Conservation (phyloP, 2,888 invertebrate genomes). For the Chromoteleia sp. region DNA sequence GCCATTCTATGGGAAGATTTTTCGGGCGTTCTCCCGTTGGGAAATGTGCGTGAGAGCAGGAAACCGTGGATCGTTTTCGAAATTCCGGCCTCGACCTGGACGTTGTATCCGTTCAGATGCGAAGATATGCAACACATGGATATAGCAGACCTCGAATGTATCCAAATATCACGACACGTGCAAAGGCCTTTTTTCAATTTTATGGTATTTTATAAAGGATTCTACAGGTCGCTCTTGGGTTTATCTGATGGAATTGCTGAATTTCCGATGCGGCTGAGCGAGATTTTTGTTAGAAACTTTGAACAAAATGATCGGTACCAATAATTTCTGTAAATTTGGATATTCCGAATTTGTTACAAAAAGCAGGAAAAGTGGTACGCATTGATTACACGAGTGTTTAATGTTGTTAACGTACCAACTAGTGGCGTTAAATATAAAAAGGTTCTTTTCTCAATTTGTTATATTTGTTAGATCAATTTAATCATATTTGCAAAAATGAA, state of each 20-base stretch:
- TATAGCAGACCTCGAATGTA: constrained; percentile 27
- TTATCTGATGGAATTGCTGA: constrained; percentile 10
- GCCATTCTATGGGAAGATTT: constrained; percentile 80
- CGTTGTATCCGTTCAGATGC: constrained; percentile 48
- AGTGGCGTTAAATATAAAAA: too few species aligned
- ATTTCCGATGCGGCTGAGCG: constrained; percentile 17
- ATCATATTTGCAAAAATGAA: too few species aligned
- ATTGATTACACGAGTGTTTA: too few species aligned
- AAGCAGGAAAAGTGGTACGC: too few species aligned
- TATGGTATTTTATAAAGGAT: constrained; percentile 25
- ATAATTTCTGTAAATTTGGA: too few species aligned
- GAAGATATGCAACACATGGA: constrained; percentile 59
- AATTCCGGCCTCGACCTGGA: constrained; percentile 64
- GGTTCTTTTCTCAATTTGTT: too few species aligned
- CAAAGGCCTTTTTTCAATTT: constrained; percentile 22
- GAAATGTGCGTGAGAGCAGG: constrained; percentile 69
- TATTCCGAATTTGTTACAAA: too few species aligned
- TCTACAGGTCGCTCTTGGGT: neutral
- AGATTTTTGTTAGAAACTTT: neutral
- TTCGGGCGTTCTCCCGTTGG: constrained; percentile 51
- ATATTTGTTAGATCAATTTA: too few species aligned
- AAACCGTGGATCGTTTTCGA: constrained; percentile 58
- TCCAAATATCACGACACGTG: constrained; percentile 40
- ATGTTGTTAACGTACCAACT: too few species aligned
- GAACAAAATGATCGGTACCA: too few species aligned